Base-by-base conservation (phyloP, 2,113 vertebrate genomes). In the Apodemus sylvaticus region DNA sequence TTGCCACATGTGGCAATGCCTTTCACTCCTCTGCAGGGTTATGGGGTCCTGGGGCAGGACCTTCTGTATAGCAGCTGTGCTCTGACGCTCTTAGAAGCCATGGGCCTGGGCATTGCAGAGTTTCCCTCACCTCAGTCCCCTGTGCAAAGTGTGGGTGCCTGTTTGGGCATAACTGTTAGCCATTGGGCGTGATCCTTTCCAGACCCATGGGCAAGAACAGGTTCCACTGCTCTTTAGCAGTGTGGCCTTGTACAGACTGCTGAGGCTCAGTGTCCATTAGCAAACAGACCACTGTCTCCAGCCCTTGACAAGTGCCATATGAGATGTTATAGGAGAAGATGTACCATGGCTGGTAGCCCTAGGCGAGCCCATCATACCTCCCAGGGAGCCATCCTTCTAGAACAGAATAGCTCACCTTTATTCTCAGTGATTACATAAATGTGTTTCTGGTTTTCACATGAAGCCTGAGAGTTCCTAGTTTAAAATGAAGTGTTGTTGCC, bases 1-100 rank as follows among this genome's bases (percentile, higher is more conserved):
- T 39, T 0, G 4, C n/a, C 24, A 4, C 3, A 1, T 0, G 39
- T 34, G 39, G 11, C n/a, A 0, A 5, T 66, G 89, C 8, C 20
- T 53, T 45, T 76, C 51, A 2, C 45, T 22, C 20, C 31, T 77
- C 1, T 29, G 36, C 20, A 16, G 8, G 4, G 45, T 0, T 1
- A 12, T 34, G 3, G 19, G 17, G 4, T 31, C 1, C 16, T 7
- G 2, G 51, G 17, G 5, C 3, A 29, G 34, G 3, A 20, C 39
- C 29, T 0, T 39, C 14, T 2, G 10, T 7, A 16, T 2, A 24
- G 26, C n/a, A 42, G 5, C 48, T 5, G 1, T 19, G 51, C 53
- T 39, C 58, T 24, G 5, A 8, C 45, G 77, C 34, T 39, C 51
- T n/a, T 6, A 3, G 7, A 3, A 53, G 71, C 91, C 14, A 0